Base-by-base conservation (phyloP, 2,113 vertebrate species). In the Capra hircus region DNA sequence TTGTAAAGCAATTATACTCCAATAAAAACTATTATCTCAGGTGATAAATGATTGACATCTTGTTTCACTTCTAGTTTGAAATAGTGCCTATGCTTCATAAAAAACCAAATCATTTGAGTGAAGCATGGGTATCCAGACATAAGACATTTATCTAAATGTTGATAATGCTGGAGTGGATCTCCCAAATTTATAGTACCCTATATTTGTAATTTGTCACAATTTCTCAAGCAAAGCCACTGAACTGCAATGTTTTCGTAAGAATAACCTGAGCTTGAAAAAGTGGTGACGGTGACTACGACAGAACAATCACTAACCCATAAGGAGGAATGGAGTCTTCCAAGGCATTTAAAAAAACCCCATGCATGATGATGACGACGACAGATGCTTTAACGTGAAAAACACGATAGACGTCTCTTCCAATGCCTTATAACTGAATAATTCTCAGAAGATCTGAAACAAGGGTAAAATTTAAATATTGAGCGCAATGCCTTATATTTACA, bases 21-120 rank as follows among this genome's bases (percentile, higher is more conserved):
- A 89, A 77, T 91, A 88, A 90, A 71, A 52, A 84, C 64, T 96
- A 57, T 60, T 55, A 78, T 93, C 48, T 91, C 82, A 86, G 16
- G 59, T 91, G 36, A 95, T 43, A 52, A 89, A 67, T 92, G 30
- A 53, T 21, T 80, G 80, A 48, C 6, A 55, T 9, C 21, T 83
- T 84, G 89, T 1, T 95, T 25, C 13, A 59, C 17, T 88, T 92
- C 62, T 74, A 90, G 67, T 55, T 94, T 71, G 28, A 90, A 96
- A 92, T 50, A 59, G 59, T 12, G 23, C 59, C 45, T 50, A 36
- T 83, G 15, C 36, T 30, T 88, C 81, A 80, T 60, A 90, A 77
- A 88, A 95, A 82, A 95, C 67, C 96, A 74, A 74, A 94, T 90
- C 62, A 80, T 78, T 55, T 78, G 30, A 96, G 36, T 28, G 53